phyloP scores from a whole-genome alignment of 2,797 vertebrate genomes.

The Lepilemur ruficaudatus region DNA sequence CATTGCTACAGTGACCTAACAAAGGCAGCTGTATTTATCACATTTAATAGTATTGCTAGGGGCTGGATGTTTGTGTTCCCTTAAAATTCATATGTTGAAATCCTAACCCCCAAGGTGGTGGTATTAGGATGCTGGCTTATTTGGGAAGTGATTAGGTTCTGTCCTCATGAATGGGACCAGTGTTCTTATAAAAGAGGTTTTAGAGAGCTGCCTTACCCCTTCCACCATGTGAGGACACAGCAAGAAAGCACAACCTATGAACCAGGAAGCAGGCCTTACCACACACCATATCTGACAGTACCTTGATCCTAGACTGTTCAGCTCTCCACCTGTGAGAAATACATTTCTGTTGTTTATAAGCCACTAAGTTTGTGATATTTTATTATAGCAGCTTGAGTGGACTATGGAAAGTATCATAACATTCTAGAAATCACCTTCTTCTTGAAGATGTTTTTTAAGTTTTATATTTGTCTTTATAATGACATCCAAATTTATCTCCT shows the following conservation, averaged over 20 bases:
- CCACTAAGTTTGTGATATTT: background rate
- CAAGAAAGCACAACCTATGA: background rate
- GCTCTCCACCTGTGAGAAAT: background rate
- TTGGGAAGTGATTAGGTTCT: background rate
- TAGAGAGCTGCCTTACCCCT: background rate
- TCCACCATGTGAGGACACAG: background rate
- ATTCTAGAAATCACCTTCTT: background rate
- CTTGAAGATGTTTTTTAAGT: background rate
- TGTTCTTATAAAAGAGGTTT: background rate
- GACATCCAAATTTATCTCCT: background rate
- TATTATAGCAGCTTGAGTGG: background rate
- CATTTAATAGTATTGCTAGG: background rate
- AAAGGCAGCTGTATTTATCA: background rate
- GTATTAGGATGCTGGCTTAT: background rate
- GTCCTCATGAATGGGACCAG: background rate
- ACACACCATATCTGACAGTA: background rate
- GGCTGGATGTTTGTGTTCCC: background rate
- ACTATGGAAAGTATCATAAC: background rate
- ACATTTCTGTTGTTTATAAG: background rate
- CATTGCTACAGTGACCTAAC: background rate
- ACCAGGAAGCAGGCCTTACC: background rate
- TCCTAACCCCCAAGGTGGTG: background rate
- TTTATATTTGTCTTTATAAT: background rate
- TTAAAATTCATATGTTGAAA: background rate
- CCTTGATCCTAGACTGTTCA: background rate